A percentile compares a stretch with the other conserved stretches of the same genome.
phyloP scores from a whole-genome alignment of 1,140 invertebrate species.

The Nebria ingens region DNA sequence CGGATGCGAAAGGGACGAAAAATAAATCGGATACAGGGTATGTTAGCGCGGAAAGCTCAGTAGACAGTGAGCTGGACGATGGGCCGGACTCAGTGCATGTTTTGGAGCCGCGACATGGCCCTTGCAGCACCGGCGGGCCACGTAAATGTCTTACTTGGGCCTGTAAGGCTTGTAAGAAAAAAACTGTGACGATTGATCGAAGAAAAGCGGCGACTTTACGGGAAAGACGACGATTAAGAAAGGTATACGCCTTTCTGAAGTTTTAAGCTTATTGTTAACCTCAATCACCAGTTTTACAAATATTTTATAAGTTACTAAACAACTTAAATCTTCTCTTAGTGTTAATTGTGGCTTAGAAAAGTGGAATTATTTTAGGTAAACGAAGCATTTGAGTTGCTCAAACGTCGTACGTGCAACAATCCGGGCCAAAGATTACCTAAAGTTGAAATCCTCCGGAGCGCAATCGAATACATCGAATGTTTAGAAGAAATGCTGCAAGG shows the following conservation, averaged over 20 bases:
- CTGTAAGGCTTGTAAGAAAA: slow-evolving; percentile 92
- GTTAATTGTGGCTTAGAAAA: too few species aligned
- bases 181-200: slow-evolving; percentile 86
- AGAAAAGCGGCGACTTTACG: slow-evolving; percentile 93
- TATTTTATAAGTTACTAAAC: too few species aligned
- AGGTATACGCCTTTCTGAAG: slow-evolving; percentile 47
- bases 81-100: slow-evolving; percentile 35
- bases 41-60: slow-evolving; percentile 29
- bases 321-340: too few species aligned
- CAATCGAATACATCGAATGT: slow-evolving; percentile 96
- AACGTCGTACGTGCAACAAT: slow-evolving; percentile 85
- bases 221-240: slow-evolving; percentile 81
- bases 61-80: slow-evolving; percentile 33
- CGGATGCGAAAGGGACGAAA: too few species aligned
- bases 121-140: slow-evolving; percentile 39
- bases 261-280: neutral
- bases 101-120: slow-evolving; percentile 36
- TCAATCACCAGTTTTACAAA: too few species aligned
- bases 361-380: slow-evolving; percentile 78
- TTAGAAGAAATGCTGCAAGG: slow-evolving; percentile 72
- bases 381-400: slow-evolving; percentile 93
- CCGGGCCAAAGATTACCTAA: slow-evolving; percentile 92
- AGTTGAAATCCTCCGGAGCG: slow-evolving; percentile 92
- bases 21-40: slow-evolving; percentile 25
- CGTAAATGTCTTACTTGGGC: slow-evolving; percentile 86